phyloP scores from a whole-genome alignment of 2,888 invertebrate genomes.

The Scelioninae gen. 1 region DNA sequence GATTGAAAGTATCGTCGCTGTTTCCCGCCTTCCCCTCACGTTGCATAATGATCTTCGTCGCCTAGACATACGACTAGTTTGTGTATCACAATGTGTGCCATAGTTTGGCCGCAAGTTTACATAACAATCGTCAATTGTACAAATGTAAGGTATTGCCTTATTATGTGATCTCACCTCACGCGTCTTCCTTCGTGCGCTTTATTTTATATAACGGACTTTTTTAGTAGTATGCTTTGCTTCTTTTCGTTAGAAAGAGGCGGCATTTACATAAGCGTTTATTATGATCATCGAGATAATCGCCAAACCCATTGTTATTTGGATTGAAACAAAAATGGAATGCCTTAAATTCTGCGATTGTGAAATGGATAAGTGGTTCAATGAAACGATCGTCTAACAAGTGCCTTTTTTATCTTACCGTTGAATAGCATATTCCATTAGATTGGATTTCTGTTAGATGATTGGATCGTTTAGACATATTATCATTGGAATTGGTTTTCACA shows the following conservation, averaged over 20 bases:
- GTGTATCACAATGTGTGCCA: slow-evolving; percentile 73
- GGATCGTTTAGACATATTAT: not conserved
- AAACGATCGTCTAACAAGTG: not conserved
- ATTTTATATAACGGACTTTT: slow-evolving; percentile 32
- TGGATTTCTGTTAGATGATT: not conserved
- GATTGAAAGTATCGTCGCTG: slow-evolving; percentile 57
- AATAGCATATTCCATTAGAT: slow-evolving; percentile 4
- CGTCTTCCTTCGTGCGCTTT: slow-evolving; percentile 27
- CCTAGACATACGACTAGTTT: slow-evolving; percentile 74
- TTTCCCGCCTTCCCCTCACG: slow-evolving; percentile 39
- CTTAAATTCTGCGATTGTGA: slow-evolving; percentile 24
- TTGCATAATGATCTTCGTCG: slow-evolving; percentile 74
- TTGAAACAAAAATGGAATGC: slow-evolving; percentile 13
- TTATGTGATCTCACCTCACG: slow-evolving; percentile 72
- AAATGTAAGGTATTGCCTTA: slow-evolving; percentile 75
- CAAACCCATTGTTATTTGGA: slow-evolving; percentile 16
- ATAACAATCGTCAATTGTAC: slow-evolving; percentile 67
- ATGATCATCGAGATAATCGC: slow-evolving; percentile 19
- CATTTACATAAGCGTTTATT: slow-evolving; percentile 25
- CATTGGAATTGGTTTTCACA: not conserved
- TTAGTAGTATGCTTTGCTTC: not conserved
- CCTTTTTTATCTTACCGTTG: slow-evolving; percentile 2
- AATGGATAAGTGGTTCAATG: slow-evolving; percentile 17
- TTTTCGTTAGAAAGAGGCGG: slow-evolving; percentile 17
- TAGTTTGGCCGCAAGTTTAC: slow-evolving; percentile 59